These are phyloP conservation scores for Leptinotarsa defecta DNA, from an alignment of 1,140 invertebrate genomes.

Conservation along the genomic window DNA sequence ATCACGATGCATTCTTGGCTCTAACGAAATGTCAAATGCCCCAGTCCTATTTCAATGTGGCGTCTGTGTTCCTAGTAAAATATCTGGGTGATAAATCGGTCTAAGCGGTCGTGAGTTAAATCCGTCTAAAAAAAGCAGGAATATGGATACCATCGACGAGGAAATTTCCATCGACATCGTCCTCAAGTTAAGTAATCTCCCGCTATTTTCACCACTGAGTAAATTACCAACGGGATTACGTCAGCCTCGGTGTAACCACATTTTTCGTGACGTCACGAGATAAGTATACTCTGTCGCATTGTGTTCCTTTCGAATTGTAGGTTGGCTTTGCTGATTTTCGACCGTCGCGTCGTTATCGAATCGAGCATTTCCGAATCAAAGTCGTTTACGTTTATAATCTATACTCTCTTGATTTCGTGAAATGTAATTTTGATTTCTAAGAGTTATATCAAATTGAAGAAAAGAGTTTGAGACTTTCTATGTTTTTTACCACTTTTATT, in stretches of 20 bases:
- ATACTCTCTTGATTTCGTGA: too few relatives aligned
- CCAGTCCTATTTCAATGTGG: neutral
- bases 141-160: slow-evolving; percentile 9
- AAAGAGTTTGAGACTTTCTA: too few relatives aligned
- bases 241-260: slow-evolving; percentile 4
- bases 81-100: too few relatives aligned
- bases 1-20: neutral
- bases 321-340: too few relatives aligned
- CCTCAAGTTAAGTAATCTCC: slow-evolving; percentile 18
- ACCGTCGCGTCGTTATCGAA: too few relatives aligned
- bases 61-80: neutral
- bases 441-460: too few relatives aligned
- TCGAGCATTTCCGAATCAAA: too few relatives aligned
- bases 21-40: neutral
- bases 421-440: too few relatives aligned
- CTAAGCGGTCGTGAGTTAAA: neutral
- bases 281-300: too few relatives aligned
- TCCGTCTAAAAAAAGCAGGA: neutral
- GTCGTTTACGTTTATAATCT: too few relatives aligned
- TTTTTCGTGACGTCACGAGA: neutral
- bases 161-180: slow-evolving; percentile 11
- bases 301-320: too few relatives aligned
- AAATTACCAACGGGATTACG: slow-evolving; percentile 1
- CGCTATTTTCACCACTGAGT: slow-evolving; percentile 7
- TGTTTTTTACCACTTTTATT: too few relatives aligned